Percentiles rank a stretch among this genome's conserved stretches.
Evolutionary conservation across 2,888 invertebrate species (phyloP).

Genomic region (Sylvicola fuscatus): DNA sequence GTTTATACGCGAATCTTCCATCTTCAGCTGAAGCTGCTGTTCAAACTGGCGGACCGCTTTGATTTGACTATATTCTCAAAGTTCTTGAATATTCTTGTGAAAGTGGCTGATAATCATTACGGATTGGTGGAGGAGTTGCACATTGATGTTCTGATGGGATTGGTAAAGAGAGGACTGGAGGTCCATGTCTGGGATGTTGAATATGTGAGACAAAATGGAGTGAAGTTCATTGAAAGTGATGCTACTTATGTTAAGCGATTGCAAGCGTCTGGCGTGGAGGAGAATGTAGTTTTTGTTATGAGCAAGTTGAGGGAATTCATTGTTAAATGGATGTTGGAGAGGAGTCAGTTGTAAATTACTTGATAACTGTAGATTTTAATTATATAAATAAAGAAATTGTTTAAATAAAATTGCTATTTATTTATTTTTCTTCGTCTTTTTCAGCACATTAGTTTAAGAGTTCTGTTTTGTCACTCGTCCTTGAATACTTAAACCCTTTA

Average conservation of each 20-base stretch:
- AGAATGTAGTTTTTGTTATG: slow-evolving; percentile 6
- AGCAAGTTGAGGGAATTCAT: slow-evolving; percentile 10
- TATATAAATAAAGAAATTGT: too few species aligned
- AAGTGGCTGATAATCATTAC: slow-evolving; percentile 12
- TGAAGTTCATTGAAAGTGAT: slow-evolving; percentile 12
- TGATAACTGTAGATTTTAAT: too few species aligned
- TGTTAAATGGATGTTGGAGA: slow-evolving; percentile 3
- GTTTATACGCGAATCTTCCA: slow-evolving; percentile 12
- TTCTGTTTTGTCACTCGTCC: too few species aligned
- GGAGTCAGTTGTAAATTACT: too few species aligned
- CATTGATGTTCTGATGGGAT: slow-evolving; percentile 16
- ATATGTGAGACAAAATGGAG: slow-evolving; percentile 15
- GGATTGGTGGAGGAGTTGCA: slow-evolving; percentile 11
- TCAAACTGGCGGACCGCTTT: slow-evolving; percentile 16
- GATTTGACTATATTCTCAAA: slow-evolving; percentile 1
- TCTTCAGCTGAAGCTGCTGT: slow-evolving; percentile 13
- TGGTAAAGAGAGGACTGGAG: slow-evolving; percentile 15
- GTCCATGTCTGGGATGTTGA: slow-evolving; percentile 13
- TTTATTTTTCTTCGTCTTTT: too few species aligned
- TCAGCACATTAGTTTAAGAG: too few species aligned
- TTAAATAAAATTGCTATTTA: too few species aligned
- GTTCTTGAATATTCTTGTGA: slow-evolving; percentile 17
- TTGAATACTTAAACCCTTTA: too few species aligned
- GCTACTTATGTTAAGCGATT: slow-evolving; percentile 14
- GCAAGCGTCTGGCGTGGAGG: slow-evolving; percentile 4